phyloP scores from a whole-genome alignment of 2,113 vertebrate species.

The Erpornis zantholeuca region DNA sequence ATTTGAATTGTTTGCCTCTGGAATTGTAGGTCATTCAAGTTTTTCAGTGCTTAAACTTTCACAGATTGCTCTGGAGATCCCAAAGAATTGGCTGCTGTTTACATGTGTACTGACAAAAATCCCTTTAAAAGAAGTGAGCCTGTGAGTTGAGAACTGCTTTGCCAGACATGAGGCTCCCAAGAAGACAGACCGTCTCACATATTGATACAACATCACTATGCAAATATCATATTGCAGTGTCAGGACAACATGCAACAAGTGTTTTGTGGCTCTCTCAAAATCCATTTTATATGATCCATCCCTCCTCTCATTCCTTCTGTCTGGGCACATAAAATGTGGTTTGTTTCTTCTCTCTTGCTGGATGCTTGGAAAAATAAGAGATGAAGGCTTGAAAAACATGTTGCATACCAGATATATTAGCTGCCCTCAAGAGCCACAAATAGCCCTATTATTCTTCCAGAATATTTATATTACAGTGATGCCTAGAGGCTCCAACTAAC shows the following conservation, averaged over 20 bases:
- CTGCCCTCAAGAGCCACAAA: constrained; percentile 15
- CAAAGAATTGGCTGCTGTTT: constrained; percentile 57
- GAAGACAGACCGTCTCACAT: constrained; percentile 28
- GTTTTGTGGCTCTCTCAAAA: constrained; percentile 22
- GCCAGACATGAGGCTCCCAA: background rate
- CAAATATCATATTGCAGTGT: constrained; percentile 50
- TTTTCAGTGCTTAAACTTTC: constrained; percentile 55
- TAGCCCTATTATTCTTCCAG: constrained; percentile 32
- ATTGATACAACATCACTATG: constrained; percentile 24
- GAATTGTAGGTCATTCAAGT: constrained; percentile 32
- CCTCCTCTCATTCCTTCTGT: constrained; percentile 17
- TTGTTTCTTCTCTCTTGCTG: background rate
- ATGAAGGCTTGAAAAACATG: background rate
- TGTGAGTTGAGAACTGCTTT: background rate
- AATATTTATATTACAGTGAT: constrained; percentile 37
- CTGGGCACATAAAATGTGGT: background rate
- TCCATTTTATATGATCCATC: background rate
- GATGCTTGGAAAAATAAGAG: background rate
- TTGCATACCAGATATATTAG: background rate
- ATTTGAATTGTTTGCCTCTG: background rate
- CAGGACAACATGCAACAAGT: constrained; percentile 33
- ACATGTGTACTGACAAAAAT: constrained; percentile 25
- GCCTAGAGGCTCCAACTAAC: constrained; percentile 2
- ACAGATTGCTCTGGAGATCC: constrained; percentile 39
- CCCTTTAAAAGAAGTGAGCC: constrained; percentile 43